Conservation (phyloP, 2,113 vertebrate species). For the Oncorhynchus gorbuscha region DNA sequence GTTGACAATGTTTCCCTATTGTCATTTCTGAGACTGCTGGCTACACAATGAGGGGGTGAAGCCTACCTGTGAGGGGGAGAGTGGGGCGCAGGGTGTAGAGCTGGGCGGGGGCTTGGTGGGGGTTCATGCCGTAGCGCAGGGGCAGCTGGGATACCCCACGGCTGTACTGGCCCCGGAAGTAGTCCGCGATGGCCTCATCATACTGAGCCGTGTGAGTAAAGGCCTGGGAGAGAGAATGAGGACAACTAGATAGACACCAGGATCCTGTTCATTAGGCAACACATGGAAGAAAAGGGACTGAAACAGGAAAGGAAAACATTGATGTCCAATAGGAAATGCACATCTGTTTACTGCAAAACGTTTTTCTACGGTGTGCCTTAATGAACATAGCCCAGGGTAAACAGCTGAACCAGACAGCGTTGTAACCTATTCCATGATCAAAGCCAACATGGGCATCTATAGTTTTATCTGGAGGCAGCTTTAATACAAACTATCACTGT, state of each 20-base stretch:
- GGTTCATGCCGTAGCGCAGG: constrained; percentile 95
- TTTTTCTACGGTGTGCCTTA: too few relatives aligned
- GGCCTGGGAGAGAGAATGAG: constrained; percentile 70
- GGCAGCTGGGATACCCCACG: constrained; percentile 86
- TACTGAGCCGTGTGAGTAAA: constrained; percentile 96
- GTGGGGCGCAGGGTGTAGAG: constrained; percentile 81
- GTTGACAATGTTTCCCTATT: background rate
- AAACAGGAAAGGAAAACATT: too few relatives aligned
- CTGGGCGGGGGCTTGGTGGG: constrained; percentile 92
- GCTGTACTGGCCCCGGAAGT: constrained; percentile 90
- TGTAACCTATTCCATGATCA: too few relatives aligned
- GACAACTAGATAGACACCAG: background rate
- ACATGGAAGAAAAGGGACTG: background rate
- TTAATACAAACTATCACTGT: background rate
- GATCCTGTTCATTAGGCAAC: background rate
- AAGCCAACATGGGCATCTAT: background rate
- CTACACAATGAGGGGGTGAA: background rate
- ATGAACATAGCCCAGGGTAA: too few relatives aligned
- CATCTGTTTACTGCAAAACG: too few relatives aligned
- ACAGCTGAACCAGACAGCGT: too few relatives aligned
- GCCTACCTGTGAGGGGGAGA: constrained; percentile 86
- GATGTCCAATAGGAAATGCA: too few relatives aligned
- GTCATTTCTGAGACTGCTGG: too few relatives aligned
- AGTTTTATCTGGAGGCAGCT: background rate
- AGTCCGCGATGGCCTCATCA: constrained; percentile 92